Conservation (phyloP, 2,888 invertebrate species). For the Nemotelus pantherinus region DNA sequence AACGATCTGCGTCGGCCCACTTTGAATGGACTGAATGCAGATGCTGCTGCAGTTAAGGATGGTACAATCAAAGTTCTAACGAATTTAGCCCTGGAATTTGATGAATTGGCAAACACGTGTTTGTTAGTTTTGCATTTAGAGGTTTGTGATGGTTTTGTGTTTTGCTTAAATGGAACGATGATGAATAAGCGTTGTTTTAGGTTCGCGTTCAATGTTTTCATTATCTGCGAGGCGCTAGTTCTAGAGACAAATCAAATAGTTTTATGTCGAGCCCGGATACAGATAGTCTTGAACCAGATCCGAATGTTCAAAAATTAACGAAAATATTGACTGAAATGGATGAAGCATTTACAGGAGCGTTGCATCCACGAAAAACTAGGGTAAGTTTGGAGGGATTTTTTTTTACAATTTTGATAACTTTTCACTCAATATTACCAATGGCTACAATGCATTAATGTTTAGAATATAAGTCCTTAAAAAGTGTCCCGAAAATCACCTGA, state of each 20-base stretch:
- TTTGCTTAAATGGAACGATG: not conserved
- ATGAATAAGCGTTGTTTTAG: constrained; percentile 62
- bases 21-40: constrained; percentile 59
- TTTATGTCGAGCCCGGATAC: constrained; percentile 66
- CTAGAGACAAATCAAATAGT: constrained; percentile 60
- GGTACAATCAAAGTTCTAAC: constrained; percentile 72
- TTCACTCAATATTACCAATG: not conserved
- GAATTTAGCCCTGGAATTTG: constrained; percentile 81
- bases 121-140: constrained; percentile 92
- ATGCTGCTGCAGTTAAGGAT: constrained; percentile 65
- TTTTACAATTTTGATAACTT: constrained; percentile 23
- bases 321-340: constrained; percentile 81
- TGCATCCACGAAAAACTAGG: constrained; percentile 81
- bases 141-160: constrained; percentile 64
- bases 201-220: constrained; percentile 95
- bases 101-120: constrained; percentile 90
- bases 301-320: constrained; percentile 79
- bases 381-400: constrained; percentile 65
- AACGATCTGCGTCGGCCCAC: constrained; percentile 69
- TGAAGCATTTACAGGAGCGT: constrained; percentile 77
- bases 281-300: constrained; percentile 80
- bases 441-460: not conserved
- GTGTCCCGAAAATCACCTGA: too few relatives aligned
- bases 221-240: constrained; percentile 75
- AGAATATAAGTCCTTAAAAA: not conserved